A percentile compares a stretch with the other conserved stretches of the same genome.
These are phyloP conservation scores for Euphonia xanthogaster DNA, from an alignment of 2,797 vertebrate genomes.

Conservation along the genomic window DNA sequence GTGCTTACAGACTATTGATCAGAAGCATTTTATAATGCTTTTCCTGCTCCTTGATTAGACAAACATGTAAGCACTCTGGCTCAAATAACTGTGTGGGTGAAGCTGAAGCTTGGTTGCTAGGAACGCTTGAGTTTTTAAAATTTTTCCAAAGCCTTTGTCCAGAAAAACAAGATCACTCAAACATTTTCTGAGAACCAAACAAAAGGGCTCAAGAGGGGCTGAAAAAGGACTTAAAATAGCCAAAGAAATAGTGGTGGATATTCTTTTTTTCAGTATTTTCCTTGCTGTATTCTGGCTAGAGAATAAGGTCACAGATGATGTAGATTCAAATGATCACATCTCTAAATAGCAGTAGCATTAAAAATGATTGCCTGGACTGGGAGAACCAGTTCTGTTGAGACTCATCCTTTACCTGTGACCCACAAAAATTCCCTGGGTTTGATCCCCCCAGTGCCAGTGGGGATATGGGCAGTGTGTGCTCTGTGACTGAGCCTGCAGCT, in stretches of 20 bases:
- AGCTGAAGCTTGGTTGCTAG: neutral
- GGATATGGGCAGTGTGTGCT: neutral
- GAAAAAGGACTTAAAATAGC: neutral
- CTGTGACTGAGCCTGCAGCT: neutral
- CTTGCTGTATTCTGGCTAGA: neutral
- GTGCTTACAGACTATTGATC: conserved; percentile 17
- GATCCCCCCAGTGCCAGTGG: fast-evolving
- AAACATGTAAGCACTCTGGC: neutral
- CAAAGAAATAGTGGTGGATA: neutral
- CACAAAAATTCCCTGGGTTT: neutral
- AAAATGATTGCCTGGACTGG: neutral
- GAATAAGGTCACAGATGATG: neutral
- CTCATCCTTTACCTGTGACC: neutral
- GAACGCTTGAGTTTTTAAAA: neutral
- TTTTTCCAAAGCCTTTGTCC: neutral
- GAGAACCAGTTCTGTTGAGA: neutral
- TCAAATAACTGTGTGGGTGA: neutral
- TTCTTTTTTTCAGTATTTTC: neutral
- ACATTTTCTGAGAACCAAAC: neutral
- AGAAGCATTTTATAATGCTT: neutral
- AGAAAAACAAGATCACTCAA: neutral
- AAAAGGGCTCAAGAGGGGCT: neutral
- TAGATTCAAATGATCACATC: neutral
- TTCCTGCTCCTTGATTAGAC: neutral
- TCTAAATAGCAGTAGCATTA: neutral